These are phyloP conservation scores for Chloroceryle inda DNA, from an alignment of 2,797 vertebrate species.

Conservation along the genomic window DNA sequence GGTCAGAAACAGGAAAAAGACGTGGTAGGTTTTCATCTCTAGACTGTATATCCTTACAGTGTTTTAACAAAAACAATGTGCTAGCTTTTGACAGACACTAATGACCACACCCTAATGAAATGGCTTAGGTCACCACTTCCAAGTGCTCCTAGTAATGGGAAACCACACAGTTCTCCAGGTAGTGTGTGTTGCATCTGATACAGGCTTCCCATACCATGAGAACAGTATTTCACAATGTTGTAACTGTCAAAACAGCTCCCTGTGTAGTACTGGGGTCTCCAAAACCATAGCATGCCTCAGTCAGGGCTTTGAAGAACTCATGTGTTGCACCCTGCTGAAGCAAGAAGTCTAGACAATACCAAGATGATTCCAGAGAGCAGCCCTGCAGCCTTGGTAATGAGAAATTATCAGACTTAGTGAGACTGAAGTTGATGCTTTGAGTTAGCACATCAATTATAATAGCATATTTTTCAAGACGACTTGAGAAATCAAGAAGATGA, in stretches of 20 bases:
- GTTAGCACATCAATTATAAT: not conserved
- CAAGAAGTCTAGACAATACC: not conserved
- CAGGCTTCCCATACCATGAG: rapidly evolving
- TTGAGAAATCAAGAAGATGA: not conserved
- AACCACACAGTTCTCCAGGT: not conserved
- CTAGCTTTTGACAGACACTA: not conserved
- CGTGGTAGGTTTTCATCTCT: not conserved
- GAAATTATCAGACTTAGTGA: not conserved
- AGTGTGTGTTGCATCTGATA: not conserved
- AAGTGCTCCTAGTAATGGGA: not conserved
- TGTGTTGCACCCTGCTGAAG: not conserved
- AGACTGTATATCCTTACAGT: not conserved
- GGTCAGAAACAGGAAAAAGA: not conserved
- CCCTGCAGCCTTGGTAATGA: not conserved
- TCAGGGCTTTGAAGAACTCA: not conserved
- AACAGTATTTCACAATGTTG: not conserved
- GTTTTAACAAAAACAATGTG: not conserved
- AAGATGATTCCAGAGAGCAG: not conserved
- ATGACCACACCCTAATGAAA: not conserved
- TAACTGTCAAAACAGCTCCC: not conserved
- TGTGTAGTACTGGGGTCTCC: not conserved
- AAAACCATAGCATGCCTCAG: not conserved
- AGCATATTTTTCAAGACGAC: not conserved
- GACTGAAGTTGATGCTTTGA: not conserved
- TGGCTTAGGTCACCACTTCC: not conserved